Evolutionary conservation across 2,797 vertebrate genomes (phyloP).

Genomic region (Eulemur mongoz): DNA sequence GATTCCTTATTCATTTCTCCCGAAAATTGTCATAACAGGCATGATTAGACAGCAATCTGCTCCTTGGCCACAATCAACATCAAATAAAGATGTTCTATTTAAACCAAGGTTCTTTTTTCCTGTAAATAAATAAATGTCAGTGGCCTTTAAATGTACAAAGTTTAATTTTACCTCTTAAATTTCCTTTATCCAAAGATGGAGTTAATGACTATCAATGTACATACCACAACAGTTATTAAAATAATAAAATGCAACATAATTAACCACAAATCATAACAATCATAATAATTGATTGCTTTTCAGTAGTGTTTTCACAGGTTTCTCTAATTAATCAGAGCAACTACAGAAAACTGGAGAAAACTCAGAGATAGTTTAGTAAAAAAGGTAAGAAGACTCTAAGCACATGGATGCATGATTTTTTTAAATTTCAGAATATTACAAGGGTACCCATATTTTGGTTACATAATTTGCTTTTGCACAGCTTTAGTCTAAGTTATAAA

Average conservation of each 20-base stretch:
- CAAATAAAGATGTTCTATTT: not conserved
- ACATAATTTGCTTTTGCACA: too few species aligned
- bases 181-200: not conserved
- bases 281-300: not conserved
- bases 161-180: not conserved
- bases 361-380: not conserved
- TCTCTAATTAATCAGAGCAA: not conserved
- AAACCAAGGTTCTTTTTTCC: not conserved
- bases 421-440: too few species aligned
- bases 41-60: not conserved
- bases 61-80: not conserved
- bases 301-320: not conserved
- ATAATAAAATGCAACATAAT: not conserved
- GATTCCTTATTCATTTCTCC: not conserved
- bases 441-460: too few species aligned
- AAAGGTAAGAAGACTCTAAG: not conserved
- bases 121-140: not conserved
- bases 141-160: not conserved
- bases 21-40: constrained; percentile 24
- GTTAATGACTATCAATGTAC: not conserved
- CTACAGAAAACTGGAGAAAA: not conserved
- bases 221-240: not conserved
- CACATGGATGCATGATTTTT: not conserved
- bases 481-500: too few species aligned
- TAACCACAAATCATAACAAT: not conserved